Conservation (phyloP, 2,113 vertebrate genomes). For the Cephalopterus ornatus region DNA sequence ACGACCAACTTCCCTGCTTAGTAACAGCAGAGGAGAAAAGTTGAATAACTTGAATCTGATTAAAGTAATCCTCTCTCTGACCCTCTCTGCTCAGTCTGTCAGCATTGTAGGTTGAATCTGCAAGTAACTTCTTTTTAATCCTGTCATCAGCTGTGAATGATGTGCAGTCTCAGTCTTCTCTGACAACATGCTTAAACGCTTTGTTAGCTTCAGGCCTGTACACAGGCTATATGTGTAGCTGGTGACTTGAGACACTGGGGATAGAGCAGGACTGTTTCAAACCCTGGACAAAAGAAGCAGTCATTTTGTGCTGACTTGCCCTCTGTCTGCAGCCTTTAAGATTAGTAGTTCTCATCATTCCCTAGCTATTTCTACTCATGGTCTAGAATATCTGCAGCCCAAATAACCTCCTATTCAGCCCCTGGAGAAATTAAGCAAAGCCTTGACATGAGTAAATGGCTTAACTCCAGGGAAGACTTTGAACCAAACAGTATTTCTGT, state of each 20-base stretch:
- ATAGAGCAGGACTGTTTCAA: not conserved
- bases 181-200: not conserved
- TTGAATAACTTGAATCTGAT: not conserved
- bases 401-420: not conserved
- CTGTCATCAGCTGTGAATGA: slow-evolving; percentile 26
- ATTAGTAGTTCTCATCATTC: not conserved
- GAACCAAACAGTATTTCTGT: not conserved
- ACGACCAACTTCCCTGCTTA: not conserved
- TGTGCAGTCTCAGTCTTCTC: not conserved
- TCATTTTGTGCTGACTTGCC: slow-evolving; percentile 12
- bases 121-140: slow-evolving; percentile 6
- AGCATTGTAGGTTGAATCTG: not conserved
- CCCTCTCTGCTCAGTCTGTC: not conserved
- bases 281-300: not conserved
- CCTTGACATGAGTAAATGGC: not conserved
- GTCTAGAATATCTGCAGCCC: not conserved
- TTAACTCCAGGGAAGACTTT: not conserved
- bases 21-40: not conserved
- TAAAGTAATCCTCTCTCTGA: not conserved
- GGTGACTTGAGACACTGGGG: not conserved
- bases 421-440: not conserved
- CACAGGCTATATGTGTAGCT: accelerated
- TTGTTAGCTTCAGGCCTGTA: not conserved
- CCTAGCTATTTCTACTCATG: not conserved
- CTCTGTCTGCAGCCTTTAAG: not conserved